Conservation (phyloP, 2,888 invertebrate genomes). For the Hirtodrosophila histrioides region DNA sequence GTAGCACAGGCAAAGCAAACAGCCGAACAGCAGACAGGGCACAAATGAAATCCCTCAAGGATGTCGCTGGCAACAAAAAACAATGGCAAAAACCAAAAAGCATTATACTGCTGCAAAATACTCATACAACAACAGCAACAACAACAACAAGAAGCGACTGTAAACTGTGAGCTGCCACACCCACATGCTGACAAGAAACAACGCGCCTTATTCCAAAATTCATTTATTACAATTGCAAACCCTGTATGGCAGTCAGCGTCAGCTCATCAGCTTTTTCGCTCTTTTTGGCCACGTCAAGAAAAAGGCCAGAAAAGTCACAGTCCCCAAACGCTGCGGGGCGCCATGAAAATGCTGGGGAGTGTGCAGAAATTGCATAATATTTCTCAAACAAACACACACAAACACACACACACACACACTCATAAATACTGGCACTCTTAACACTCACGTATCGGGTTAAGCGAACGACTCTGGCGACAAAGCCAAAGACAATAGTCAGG, state of each 20-base stretch:
- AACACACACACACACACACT: slow-evolving; percentile 13
- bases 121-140: slow-evolving; percentile 4
- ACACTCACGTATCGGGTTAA: slow-evolving; percentile 52
- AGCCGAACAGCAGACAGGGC: slow-evolving; percentile 38
- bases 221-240: slow-evolving; percentile 66
- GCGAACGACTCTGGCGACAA: slow-evolving; percentile 31
- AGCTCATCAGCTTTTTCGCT: slow-evolving; percentile 55
- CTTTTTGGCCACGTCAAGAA: slow-evolving; percentile 14
- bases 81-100: not conserved
- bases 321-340: slow-evolving; percentile 53
- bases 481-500: slow-evolving; percentile 31
- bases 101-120: not conserved
- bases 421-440: slow-evolving; percentile 11
- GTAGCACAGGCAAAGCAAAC: slow-evolving; percentile 33
- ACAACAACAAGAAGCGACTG: slow-evolving; percentile 10
- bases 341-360: slow-evolving; percentile 44
- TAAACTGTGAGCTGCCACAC: slow-evolving; percentile 46
- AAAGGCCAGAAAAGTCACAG: slow-evolving; percentile 35
- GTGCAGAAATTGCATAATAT: slow-evolving; percentile 75
- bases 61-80: slow-evolving; percentile 41
- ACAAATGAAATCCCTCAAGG: slow-evolving; percentile 64
- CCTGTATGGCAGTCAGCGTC: slow-evolving; percentile 26
- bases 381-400: slow-evolving; percentile 34
- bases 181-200: slow-evolving; percentile 64
- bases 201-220: slow-evolving; percentile 66